Conservation (phyloP, 2,113 vertebrate genomes). For the Uria lomvia region DNA sequence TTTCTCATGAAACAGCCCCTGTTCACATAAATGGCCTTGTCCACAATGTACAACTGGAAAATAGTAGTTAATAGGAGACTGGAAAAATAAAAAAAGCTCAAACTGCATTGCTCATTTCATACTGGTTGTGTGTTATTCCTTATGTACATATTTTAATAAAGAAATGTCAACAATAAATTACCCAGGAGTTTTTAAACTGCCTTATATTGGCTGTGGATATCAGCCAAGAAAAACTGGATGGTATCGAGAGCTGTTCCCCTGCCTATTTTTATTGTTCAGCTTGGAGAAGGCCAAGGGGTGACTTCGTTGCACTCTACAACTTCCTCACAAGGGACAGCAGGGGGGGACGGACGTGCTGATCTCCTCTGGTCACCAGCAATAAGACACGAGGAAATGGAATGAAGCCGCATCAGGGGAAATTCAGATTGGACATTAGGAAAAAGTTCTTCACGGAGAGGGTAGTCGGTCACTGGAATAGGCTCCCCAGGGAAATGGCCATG, state of each 20-base stretch:
- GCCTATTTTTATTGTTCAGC: not conserved
- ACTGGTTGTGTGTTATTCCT: not conserved
- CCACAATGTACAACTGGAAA: not conserved
- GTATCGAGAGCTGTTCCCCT: fast-evolving
- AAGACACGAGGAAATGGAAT: not conserved
- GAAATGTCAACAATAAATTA: not conserved
- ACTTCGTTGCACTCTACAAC: not conserved
- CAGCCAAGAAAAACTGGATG: not conserved
- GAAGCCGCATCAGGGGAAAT: not conserved
- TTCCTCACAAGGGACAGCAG: not conserved
- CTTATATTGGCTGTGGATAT: not conserved
- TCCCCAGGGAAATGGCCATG: not conserved
- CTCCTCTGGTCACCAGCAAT: not conserved
- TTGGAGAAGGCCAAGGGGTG: not conserved
- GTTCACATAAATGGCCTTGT: not conserved
- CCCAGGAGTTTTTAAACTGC: not conserved
- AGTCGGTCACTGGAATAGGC: not conserved
- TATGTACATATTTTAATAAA: not conserved
- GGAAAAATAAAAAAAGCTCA: not conserved
- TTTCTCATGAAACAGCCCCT: not conserved
- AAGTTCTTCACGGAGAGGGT: not conserved
- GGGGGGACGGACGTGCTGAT: not conserved
- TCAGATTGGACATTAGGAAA: not conserved
- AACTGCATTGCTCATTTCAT: not conserved
- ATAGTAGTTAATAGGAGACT: not conserved